A percentile compares a stretch with the other conserved stretches of the same genome.
Conservation (phyloP, 2,797 vertebrate genomes). For the Chelonia mydas region DNA sequence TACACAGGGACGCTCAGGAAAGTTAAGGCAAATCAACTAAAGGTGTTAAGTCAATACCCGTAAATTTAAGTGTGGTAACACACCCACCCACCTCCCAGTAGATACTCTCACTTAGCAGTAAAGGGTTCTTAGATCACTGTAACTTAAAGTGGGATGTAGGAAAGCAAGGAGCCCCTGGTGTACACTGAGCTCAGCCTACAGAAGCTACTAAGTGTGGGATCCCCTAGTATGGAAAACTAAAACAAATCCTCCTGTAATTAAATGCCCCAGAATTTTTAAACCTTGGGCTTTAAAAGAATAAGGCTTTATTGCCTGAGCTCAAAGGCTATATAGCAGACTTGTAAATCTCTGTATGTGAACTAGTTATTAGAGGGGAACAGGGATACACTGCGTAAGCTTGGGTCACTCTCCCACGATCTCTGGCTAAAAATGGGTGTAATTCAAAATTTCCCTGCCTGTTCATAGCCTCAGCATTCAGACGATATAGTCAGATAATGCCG, state of each 20-base stretch:
- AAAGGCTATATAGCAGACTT: not conserved
- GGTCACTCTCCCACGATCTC: not conserved
- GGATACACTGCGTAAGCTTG: not conserved
- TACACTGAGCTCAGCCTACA: not conserved
- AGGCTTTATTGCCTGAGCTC: not conserved
- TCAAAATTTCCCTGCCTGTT: not conserved
- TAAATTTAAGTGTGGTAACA: not conserved
- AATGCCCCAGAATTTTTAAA: not conserved
- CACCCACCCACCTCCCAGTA: not conserved
- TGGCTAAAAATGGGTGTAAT: not conserved
- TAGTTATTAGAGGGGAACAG: not conserved
- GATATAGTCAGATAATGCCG: not conserved
- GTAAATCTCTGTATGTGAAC: not conserved
- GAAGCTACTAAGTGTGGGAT: not conserved
- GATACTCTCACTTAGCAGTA: too few species aligned
- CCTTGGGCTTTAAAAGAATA: not conserved
- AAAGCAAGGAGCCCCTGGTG: too few species aligned
- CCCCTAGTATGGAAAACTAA: fast-evolving
- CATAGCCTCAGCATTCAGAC: not conserved
- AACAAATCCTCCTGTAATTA: not conserved
- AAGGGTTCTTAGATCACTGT: not conserved
- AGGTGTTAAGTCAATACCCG: not conserved
- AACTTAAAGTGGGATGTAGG: not conserved
- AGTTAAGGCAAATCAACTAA: not conserved
- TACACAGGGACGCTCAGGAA: not conserved